Percentiles rank a stretch among this genome's conserved stretches.
These are phyloP conservation scores for Alfaro cultratus DNA, from an alignment of 2,797 vertebrate genomes.

Conservation along the genomic window DNA sequence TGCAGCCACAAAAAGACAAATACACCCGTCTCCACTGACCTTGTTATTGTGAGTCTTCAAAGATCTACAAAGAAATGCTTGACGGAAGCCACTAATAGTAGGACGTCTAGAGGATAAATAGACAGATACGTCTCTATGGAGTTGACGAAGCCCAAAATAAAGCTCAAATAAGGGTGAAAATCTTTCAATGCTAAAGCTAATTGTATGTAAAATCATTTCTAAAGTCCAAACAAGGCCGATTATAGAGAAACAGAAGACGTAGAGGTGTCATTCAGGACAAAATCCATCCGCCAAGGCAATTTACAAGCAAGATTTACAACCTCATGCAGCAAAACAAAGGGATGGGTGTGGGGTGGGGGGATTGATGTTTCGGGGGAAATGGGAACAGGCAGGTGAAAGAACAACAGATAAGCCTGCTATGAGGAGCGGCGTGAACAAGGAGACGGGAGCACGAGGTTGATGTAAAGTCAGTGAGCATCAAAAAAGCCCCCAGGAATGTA, in stretches of 20 bases:
- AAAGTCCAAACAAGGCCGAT: background rate
- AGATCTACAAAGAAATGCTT: background rate
- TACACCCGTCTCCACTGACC: background rate
- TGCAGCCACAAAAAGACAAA: background rate
- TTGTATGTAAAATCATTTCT: conserved; percentile 2
- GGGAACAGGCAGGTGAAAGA: conserved; percentile 11
- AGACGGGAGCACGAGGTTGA: conserved; percentile 72
- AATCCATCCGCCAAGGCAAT: background rate
- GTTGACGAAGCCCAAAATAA: conserved; percentile 5
- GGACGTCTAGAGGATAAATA: conserved; percentile 2
- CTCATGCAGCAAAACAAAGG: background rate
- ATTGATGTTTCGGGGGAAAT: conserved; percentile 13
- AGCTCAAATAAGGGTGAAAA: background rate
- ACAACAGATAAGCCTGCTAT: conserved; percentile 34
- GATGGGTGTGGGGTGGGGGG: background rate
- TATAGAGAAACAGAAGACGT: background rate
- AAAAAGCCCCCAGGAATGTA: conserved; percentile 79
- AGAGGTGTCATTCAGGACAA: background rate
- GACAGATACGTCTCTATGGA: background rate
- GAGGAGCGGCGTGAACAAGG: conserved; percentile 56
- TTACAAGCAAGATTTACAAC: conserved; percentile 12
- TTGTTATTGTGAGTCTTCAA: background rate
- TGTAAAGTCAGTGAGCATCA: conserved; percentile 75
- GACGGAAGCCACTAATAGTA: background rate
- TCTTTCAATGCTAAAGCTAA: background rate